Base-by-base conservation (phyloP, 2,797 vertebrate species). In the Micropoecilia bifurca region DNA sequence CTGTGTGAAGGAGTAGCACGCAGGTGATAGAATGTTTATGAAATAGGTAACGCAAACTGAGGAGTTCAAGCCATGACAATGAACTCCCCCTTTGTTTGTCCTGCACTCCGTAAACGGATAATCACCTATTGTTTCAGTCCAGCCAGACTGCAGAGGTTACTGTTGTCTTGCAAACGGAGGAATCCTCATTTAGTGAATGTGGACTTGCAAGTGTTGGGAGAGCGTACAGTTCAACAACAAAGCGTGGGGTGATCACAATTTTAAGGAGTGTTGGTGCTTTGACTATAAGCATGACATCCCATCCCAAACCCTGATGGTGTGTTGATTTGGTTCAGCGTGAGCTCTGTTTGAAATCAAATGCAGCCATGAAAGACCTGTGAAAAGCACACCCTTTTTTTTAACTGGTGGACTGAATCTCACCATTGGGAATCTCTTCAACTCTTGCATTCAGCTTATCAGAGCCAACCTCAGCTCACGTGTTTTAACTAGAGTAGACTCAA, bases 1-100 rank as follows among this genome's bases (percentile, higher is more conserved):
- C 47, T 87, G 83, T 89, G 81, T 87, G 84, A 81, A 85, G 76
- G 85, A 89, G 80, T 61, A 84, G 76, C 75, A 84, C 86, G 77
- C 77, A 93, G 87, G 90, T 87, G 90, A 90, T 80, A 68, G 47
- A 84, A 83, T 78, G 85, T 79, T 78, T 78, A 79, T 74, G 50
- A 73, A 74, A 48, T 8, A 85, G 84, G 77, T 79, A 87, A 83
- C 87, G 91, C 33, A 73, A 36, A 91, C 86, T 91, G 50, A 50
- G 75, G 74, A 5, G 36, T 80, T 33, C 6, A 68, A 9, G 78
- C 50, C 33, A 83, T 82, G 33, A 83, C 73, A 20, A 43, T 50
- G 25, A 76, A n/a, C 43, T 10, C 13, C 14, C 22, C 73, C 36
- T 39, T 80, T 80, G 18, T 83, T 69, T 77, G 57, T 76, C 57